phyloP scores from a whole-genome alignment of 2,888 invertebrate genomes.

The Hydriomena furcata region DNA sequence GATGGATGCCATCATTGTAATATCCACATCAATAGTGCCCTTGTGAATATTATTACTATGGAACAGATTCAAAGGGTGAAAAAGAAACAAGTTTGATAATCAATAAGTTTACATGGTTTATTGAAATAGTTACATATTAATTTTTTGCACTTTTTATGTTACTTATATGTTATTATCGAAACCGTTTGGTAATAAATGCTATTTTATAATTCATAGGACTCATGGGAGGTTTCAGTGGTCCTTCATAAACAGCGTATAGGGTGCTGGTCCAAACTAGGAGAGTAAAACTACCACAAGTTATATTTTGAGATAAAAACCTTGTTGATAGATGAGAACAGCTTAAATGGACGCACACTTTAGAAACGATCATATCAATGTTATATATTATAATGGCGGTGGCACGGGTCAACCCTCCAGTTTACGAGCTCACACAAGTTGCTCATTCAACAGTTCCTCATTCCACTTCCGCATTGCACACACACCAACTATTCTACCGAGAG shows the following conservation, averaged over 20 bases:
- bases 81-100: constrained; percentile 61
- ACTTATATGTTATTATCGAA: constrained; percentile 76
- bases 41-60: constrained; percentile 41
- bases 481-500: constrained; percentile 57
- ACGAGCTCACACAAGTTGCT: constrained; percentile 30
- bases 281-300: constrained; percentile 42
- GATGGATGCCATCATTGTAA: constrained; percentile 52
- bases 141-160: constrained; percentile 80
- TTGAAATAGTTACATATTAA: constrained; percentile 81
- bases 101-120: constrained; percentile 80
- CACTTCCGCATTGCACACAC: constrained; percentile 43
- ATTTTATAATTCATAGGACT: constrained; percentile 72
- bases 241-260: constrained; percentile 69
- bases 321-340: constrained; percentile 41
- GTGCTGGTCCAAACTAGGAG: constrained; percentile 48
- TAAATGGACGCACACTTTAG: constrained; percentile 45
- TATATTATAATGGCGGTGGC: constrained; percentile 42
- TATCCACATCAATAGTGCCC: constrained; percentile 46
- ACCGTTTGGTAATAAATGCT: constrained; percentile 83
- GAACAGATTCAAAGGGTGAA: constrained; percentile 36
- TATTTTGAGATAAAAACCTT: constrained; percentile 39
- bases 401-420: constrained; percentile 41
- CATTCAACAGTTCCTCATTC: constrained; percentile 36
- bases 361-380: constrained; percentile 42
- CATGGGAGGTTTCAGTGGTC: constrained; percentile 66